These are phyloP conservation scores for Mnemiopsis leidyi DNA, from an alignment of 37 sponge, comb jelly and placozoan species.

Conservation along the genomic window DNA sequence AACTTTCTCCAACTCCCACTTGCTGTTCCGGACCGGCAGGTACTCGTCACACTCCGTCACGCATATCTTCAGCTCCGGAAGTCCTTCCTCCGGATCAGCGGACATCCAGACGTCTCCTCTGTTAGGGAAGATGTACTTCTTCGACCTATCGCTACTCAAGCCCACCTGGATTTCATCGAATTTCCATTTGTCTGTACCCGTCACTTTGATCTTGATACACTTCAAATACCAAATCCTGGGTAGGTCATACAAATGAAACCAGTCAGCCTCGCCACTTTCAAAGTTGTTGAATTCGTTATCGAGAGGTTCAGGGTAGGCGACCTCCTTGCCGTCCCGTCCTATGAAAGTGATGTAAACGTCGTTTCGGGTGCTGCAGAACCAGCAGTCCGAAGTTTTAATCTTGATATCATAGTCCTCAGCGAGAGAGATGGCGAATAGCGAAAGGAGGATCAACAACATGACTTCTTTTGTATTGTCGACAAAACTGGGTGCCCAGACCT, in stretches of 20 bases:
- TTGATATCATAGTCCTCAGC: too few species aligned
- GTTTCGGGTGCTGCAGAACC: neutral
- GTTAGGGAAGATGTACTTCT: neutral
- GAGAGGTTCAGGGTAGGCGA: neutral
- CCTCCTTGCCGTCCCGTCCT: neutral
- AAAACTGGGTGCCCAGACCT: too few species aligned
- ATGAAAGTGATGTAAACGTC: neutral
- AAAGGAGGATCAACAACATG: too few species aligned
- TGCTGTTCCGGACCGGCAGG: neutral
- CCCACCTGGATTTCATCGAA: neutral
- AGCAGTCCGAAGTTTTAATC: neutral
- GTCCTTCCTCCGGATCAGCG: neutral
- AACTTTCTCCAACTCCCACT: neutral
- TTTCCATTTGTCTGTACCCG: neutral
- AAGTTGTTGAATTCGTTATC: neutral
- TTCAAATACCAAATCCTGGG: neutral
- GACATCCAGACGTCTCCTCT: neutral
- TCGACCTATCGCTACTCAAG: neutral
- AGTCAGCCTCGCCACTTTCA: neutral
- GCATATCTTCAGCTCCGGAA: neutral
- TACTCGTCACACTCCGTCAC: neutral
- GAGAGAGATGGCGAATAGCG: too few species aligned
- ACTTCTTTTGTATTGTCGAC: too few species aligned
- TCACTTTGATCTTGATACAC: neutral
- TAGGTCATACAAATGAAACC: neutral